Conservation (phyloP, 2,797 vertebrate species). For the Ara ararauna region DNA sequence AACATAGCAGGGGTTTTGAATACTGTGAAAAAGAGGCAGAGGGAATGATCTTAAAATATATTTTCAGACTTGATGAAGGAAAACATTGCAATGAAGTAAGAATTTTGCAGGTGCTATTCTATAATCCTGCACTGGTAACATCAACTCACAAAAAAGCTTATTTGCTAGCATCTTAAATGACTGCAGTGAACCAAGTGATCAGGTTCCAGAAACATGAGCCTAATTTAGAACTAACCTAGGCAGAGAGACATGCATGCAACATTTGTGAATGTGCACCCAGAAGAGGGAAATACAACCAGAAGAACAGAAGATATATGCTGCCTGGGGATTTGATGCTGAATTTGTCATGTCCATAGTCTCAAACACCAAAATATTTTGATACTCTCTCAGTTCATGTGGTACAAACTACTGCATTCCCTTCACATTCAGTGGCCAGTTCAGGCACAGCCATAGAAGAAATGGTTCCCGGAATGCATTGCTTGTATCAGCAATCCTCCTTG, state of each 20-base stretch:
- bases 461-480: background rate
- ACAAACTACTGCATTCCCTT: background rate
- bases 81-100: background rate
- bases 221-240: background rate
- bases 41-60: background rate
- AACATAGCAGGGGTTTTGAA: background rate
- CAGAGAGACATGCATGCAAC: rapidly evolving
- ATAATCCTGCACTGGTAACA: background rate
- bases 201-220: background rate
- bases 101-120: background rate
- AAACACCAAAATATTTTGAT: slow-evolving; percentile 3
- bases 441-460: background rate
- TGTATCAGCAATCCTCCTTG: slow-evolving; percentile 49
- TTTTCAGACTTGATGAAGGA: background rate
- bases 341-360: background rate
- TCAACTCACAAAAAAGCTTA: background rate
- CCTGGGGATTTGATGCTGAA: background rate
- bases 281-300: background rate
- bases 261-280: background rate
- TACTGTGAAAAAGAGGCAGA: background rate
- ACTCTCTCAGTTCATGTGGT: background rate
- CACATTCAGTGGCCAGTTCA: background rate
- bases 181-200: background rate
- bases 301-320: background rate
- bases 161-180: background rate